phyloP scores from a whole-genome alignment of 2,888 invertebrate genomes.

The Elegia similella region DNA sequence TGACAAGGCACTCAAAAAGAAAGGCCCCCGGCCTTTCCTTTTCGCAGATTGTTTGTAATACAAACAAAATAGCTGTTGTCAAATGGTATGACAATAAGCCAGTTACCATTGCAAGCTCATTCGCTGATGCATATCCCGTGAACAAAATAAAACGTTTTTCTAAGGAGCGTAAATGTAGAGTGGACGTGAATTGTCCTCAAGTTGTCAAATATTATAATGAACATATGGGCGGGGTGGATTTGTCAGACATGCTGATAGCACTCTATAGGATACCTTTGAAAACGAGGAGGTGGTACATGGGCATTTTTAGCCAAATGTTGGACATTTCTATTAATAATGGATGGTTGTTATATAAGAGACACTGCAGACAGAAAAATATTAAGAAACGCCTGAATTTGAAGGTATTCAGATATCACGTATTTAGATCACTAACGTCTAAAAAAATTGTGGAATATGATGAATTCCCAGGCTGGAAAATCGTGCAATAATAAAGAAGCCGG shows the following conservation, averaged over 20 bases:
- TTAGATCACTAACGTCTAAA: background rate
- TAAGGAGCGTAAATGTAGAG: background rate
- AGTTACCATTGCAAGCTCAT: background rate
- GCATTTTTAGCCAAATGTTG: background rate
- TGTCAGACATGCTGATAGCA: background rate
- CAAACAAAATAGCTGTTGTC: too few species aligned
- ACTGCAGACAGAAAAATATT: background rate
- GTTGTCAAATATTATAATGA: background rate
- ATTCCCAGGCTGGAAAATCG: too few species aligned
- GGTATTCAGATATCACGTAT: background rate
- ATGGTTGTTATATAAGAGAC: background rate
- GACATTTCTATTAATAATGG: background rate
- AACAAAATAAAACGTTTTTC: background rate
- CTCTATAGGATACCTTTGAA: background rate
- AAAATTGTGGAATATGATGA: background rate
- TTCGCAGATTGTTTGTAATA: too few species aligned
- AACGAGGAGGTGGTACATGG: background rate
- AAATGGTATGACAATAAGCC: conserved; percentile 20
- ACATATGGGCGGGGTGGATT: background rate
- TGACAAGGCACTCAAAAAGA: background rate
- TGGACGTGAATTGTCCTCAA: background rate
- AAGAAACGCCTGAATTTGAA: background rate
- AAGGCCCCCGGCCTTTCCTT: too few species aligned
- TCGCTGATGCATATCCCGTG: background rate
- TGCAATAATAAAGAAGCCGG: too few species aligned